Conservation (phyloP, 1,140 invertebrate genomes). For the Trinorchestia longiramus region DNA sequence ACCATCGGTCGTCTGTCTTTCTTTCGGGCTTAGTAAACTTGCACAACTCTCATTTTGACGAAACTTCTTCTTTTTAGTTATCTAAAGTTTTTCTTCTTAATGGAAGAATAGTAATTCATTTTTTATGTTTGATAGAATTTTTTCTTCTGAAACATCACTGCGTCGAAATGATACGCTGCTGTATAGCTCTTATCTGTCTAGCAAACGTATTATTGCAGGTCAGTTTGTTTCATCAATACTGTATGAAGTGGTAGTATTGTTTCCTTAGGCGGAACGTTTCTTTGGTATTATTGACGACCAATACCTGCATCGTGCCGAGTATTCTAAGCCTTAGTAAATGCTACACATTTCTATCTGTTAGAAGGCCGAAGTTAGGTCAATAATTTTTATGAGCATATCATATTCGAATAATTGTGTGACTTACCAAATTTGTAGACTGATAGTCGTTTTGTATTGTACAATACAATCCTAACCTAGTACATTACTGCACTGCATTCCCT, state of each 20-base stretch:
- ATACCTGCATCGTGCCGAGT: not conserved
- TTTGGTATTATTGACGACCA: not conserved
- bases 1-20: not conserved
- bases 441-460: too few species aligned
- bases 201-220: not conserved
- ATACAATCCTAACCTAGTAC: too few species aligned
- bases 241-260: not conserved
- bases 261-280: not conserved
- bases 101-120: not conserved
- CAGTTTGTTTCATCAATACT: not conserved
- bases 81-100: too few species aligned
- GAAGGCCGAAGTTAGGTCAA: not conserved
- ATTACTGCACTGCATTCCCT: not conserved
- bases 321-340: not conserved
- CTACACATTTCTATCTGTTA: not conserved
- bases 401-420: not conserved
- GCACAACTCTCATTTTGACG: not conserved
- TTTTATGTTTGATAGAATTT: not conserved
- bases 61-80: not conserved
- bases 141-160: not conserved
- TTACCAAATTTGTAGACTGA: too few species aligned
- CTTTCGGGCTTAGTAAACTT: not conserved
- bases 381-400: not conserved
- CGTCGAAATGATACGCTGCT: too few species aligned
- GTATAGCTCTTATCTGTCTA: not conserved